Conservation (phyloP, 2,113 vertebrate species). For the Suncus etruscus region DNA sequence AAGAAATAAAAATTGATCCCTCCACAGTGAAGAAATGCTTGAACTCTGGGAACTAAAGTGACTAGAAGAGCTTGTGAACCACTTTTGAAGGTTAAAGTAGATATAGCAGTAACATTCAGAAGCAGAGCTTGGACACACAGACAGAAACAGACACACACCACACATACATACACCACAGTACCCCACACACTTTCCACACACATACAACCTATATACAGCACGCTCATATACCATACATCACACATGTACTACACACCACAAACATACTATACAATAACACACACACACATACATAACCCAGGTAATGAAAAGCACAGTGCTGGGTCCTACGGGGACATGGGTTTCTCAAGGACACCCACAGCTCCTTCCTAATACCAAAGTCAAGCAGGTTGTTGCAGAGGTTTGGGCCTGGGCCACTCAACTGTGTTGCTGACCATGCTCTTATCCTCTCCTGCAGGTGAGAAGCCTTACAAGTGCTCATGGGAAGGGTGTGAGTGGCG, state of each 20-base stretch:
- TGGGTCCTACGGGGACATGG: not conserved
- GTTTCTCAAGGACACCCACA: not conserved
- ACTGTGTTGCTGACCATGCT: constrained; percentile 53
- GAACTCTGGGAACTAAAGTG: constrained; percentile 67
- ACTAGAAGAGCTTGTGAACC: constrained; percentile 55
- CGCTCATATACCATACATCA: too few species aligned
- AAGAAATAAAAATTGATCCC: constrained; percentile 81
- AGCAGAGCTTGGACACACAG: too few species aligned
- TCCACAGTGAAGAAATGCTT: constrained; percentile 62
- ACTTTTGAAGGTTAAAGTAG: constrained; percentile 67
- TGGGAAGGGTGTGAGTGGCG: constrained; percentile 99
- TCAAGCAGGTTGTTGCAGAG: not conserved
- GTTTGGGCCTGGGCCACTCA: not conserved
- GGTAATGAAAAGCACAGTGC: not conserved
- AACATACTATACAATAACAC: too few species aligned
- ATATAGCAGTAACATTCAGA: too few species aligned
- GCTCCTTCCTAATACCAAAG: not conserved
- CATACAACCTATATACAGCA: too few species aligned
- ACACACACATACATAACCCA: too few species aligned
- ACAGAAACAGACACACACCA: too few species aligned
- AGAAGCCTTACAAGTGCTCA: constrained; percentile 99
- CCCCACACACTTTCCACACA: too few species aligned
- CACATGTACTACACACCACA: too few species aligned
- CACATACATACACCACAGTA: too few species aligned
- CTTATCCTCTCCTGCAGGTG: constrained; percentile 88